Base-by-base conservation (phyloP, 2,113 vertebrate species). In the Setophaga coronata region DNA sequence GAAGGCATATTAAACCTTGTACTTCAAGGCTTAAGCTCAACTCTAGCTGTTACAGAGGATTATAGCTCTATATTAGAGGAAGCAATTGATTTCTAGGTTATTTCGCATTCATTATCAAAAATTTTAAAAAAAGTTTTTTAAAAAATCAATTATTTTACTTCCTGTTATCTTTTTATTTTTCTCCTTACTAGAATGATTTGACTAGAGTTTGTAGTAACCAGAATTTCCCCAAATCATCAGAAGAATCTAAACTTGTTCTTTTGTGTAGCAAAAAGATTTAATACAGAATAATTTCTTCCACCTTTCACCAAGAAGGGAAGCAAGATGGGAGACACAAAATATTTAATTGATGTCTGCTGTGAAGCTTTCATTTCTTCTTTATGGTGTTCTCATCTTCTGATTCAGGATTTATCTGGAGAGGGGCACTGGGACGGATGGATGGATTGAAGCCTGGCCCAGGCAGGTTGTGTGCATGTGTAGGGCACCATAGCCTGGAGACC, bases 51-150 rank as follows among this genome's bases (percentile, higher is more conserved):
- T 95, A 87, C 56, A 92, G 69, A 76, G 61, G 89, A 94, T 96
- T 92, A 91, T 34, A 82, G 36, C 25, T 89, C 25, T 91, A 34
- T 76, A 76, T 93, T 64, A 93, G 31, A 89, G 57, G 48, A 94
- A 96, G 92, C 80, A 93, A 92, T 92, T 90, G 82, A 95, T 95
- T 93, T 94, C 47, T 90, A 67, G 36, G 79, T 93, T 85, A 86
- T 28, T 88, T 92, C 61, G 80, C 25, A 60, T 56, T 78, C 48
- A 65, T 28, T 64, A 78, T 2, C 7, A 76, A 72, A 83, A 77
- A 29, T 38, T 38, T 38, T 21, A 23, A 15, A 28, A 36, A 19
- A 18, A 10, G 4, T 4, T 54, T 36, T 2, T 9, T 28, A 47
- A 42, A 20, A 3, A 1, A 40, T 21, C 0, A 45, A 8, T 83